Conservation (phyloP, 2,797 vertebrate genomes). For the Sebastes miniatus region DNA sequence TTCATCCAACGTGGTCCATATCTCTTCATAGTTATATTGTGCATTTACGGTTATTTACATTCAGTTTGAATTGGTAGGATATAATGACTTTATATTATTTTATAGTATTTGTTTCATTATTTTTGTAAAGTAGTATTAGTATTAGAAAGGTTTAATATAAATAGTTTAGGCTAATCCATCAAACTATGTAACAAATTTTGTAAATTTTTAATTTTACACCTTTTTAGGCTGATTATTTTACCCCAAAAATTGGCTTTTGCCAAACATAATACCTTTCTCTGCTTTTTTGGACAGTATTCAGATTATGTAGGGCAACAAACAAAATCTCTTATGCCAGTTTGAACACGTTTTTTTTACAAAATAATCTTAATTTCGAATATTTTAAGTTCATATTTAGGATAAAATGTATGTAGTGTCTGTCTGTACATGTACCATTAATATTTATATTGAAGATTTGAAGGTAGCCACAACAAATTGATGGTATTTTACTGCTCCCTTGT, state of each 20-base stretch:
- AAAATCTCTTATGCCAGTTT: too few species aligned
- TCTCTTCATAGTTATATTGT: neutral
- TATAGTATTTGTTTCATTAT: neutral
- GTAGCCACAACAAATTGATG: neutral
- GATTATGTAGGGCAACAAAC: neutral
- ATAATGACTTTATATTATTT: neutral
- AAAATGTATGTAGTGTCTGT: neutral
- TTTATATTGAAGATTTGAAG: neutral
- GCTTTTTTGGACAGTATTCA: neutral
- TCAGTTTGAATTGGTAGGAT: neutral
- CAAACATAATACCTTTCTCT: neutral
- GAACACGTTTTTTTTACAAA: neutral
- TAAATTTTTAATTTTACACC: neutral
- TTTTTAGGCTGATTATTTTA: neutral
- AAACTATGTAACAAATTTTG: neutral
- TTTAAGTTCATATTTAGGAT: neutral
- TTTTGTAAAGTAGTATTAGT: neutral
- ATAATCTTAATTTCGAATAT: neutral
- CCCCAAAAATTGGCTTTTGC: accelerated
- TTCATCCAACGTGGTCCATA: neutral
- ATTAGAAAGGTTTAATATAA: neutral
- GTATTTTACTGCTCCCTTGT: neutral
- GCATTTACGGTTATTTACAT: neutral
- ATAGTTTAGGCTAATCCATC: neutral
- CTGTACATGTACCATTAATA: neutral